Conservation (phyloP, 1,140 invertebrate species). For the Pseudomyrmex sp. region DNA sequence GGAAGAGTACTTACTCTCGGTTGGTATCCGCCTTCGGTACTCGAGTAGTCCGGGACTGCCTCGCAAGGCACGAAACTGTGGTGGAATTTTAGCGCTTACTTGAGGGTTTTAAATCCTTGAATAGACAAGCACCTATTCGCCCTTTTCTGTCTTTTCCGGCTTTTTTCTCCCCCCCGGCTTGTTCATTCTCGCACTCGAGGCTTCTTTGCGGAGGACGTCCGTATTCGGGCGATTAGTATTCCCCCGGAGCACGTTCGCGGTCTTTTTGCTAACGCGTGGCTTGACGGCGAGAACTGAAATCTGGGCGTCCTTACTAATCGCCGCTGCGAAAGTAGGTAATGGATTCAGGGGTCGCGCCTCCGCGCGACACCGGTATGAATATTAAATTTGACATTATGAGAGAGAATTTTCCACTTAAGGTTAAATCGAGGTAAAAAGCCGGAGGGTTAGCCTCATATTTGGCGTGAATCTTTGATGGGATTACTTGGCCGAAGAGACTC, state of each 20-base stretch:
- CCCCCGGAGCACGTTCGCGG: constrained; percentile 40
- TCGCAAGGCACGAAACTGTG: constrained; percentile 59
- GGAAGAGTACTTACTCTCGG: constrained; percentile 19
- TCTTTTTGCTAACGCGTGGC: constrained; percentile 59
- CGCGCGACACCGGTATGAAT: constrained; percentile 65
- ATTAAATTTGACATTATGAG: constrained; percentile 69
- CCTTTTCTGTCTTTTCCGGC: constrained; percentile 30
- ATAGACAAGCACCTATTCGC: constrained; percentile 68
- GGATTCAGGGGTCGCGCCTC: constrained; percentile 66
- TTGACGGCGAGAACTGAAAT: constrained; percentile 52
- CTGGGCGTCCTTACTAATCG: constrained; percentile 68
- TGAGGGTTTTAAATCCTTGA: constrained; percentile 76
- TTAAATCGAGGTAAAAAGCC: constrained; percentile 57
- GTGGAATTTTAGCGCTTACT: constrained; percentile 76
- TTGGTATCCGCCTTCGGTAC: constrained; percentile 46
- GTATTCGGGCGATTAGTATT: constrained; percentile 68
- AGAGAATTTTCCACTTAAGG: constrained; percentile 57
- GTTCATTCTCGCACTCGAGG: constrained; percentile 31
- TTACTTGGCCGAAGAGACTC: constrained; percentile 34
- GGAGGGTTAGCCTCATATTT: constrained; percentile 57
- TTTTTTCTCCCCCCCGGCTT: constrained; percentile 21
- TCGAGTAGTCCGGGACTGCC: constrained; percentile 8
- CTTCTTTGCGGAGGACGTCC: constrained; percentile 26
- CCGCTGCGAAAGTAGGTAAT: constrained; percentile 66
- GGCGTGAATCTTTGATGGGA: constrained; percentile 26